Percentiles rank a stretch among this genome's conserved stretches.
phyloP scores from a whole-genome alignment of 2,113 vertebrate species.

The Progne subis region DNA sequence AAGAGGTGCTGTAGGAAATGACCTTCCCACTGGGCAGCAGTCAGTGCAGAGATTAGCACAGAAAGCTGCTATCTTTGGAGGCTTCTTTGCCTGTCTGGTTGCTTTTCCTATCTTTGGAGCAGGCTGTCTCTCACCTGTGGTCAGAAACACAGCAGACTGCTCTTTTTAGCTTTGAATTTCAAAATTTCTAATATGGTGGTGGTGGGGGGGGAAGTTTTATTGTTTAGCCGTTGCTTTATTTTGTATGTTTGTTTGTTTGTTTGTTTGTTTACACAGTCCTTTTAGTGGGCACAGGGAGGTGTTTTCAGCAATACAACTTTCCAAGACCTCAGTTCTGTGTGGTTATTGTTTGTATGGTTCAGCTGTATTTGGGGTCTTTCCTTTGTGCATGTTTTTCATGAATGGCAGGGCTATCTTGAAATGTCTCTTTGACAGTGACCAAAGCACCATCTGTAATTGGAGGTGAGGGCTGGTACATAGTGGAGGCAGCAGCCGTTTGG shows the following conservation, averaged over 20 bases:
- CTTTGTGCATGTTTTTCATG: constrained; percentile 22
- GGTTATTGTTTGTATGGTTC: constrained; percentile 21
- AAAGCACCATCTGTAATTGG: constrained; percentile 37
- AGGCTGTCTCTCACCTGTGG: not conserved
- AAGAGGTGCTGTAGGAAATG: constrained; percentile 58
- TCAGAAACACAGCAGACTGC: constrained; percentile 40
- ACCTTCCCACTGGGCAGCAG: not conserved
- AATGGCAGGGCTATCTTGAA: constrained; percentile 50
- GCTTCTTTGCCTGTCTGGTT: constrained; percentile 27
- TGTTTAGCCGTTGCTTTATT: constrained; percentile 12
- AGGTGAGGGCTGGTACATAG: not conserved
- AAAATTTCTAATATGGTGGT: not conserved
- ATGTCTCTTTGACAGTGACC: constrained; percentile 37
- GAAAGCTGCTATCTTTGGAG: constrained; percentile 48
- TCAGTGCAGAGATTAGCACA: not conserved
- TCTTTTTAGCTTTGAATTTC: constrained; percentile 55
- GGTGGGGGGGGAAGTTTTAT: not conserved
- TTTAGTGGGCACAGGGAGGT: constrained; percentile 35
- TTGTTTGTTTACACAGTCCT: constrained; percentile 17
- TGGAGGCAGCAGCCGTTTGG: not conserved
- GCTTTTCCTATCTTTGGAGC: constrained; percentile 31
- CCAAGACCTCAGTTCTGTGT: constrained; percentile 65
- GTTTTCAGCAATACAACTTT: constrained; percentile 67
- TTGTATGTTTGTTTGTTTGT: not conserved
- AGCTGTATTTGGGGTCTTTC: constrained; percentile 42